These are phyloP conservation scores for Eubucco bourcierii DNA, from an alignment of 2,113 vertebrate genomes.

Conservation along the genomic window DNA sequence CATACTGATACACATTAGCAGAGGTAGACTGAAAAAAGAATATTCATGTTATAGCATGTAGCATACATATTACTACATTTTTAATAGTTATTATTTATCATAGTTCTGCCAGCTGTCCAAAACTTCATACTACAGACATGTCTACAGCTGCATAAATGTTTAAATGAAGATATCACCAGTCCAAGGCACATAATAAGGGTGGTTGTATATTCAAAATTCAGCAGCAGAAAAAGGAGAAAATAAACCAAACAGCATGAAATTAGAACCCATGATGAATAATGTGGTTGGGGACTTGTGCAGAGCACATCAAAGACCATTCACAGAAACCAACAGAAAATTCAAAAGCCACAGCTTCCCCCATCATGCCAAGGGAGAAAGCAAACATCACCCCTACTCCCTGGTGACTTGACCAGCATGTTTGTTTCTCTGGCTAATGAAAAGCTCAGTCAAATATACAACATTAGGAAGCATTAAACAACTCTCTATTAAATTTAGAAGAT, in stretches of 20 bases:
- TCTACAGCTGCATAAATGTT: background rate
- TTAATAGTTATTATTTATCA: background rate
- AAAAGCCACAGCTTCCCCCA: background rate
- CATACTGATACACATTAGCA: background rate
- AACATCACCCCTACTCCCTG: background rate
- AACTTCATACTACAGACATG: background rate
- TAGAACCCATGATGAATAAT: background rate
- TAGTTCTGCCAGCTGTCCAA: background rate
- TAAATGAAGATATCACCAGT: background rate
- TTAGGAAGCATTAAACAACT: constrained; percentile 63
- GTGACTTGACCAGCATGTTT: constrained; percentile 28
- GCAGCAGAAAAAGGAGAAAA: constrained; percentile 9
- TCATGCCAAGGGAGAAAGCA: background rate
- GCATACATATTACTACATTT: background rate
- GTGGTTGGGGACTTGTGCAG: background rate
- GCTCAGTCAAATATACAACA: constrained; percentile 46
- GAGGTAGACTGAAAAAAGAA: background rate
- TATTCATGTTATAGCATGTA: background rate
- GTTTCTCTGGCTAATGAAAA: constrained; percentile 65
- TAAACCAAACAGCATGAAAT: background rate
- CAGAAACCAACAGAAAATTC: background rate
- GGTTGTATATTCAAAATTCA: background rate
- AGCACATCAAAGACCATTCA: background rate
- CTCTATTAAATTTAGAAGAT: constrained; percentile 49
- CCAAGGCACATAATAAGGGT: background rate